These are phyloP conservation scores for Zeuzera pyrina DNA, from an alignment of 2,888 invertebrate genomes.

Conservation along the genomic window DNA sequence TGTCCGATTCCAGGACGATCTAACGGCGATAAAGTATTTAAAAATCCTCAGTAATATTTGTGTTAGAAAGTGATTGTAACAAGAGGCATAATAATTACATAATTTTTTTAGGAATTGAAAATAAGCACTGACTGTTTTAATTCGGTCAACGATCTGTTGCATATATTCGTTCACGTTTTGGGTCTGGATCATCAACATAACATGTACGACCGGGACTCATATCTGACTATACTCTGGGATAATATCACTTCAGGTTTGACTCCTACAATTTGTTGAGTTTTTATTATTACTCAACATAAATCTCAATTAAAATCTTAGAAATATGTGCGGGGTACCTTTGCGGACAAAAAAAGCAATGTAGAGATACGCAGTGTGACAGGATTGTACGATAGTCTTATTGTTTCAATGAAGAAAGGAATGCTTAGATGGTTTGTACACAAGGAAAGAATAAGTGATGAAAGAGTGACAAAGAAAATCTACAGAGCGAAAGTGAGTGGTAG, in stretches of 20 bases:
- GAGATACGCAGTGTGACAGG: too few relatives aligned
- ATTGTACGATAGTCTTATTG: too few relatives aligned
- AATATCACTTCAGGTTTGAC: conserved; percentile 40
- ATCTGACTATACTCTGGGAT: conserved; percentile 46
- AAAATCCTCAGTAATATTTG: not conserved
- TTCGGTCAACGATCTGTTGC: conserved; percentile 54
- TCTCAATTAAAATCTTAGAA: too few relatives aligned
- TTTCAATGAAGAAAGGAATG: too few relatives aligned
- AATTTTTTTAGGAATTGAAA: conserved; percentile 27
- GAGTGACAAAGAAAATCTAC: too few relatives aligned
- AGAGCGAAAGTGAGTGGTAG: too few relatives aligned
- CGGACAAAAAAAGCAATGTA: too few relatives aligned
- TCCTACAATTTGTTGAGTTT: not conserved
- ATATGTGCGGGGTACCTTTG: too few relatives aligned
- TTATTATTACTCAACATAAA: too few relatives aligned
- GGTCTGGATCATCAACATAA: conserved; percentile 64
- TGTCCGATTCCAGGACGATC: conserved; percentile 43
- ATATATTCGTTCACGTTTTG: conserved; percentile 50
- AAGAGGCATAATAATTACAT: not conserved
- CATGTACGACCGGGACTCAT: conserved; percentile 53
- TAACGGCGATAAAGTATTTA: conserved; percentile 21
- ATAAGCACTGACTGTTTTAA: conserved; percentile 56
- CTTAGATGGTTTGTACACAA: too few relatives aligned
- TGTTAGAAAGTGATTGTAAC: not conserved
- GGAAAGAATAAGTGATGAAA: too few relatives aligned